Evolutionary conservation across 2,113 vertebrate species (phyloP).

Genomic region (Aspidoscelis tigris): DNA sequence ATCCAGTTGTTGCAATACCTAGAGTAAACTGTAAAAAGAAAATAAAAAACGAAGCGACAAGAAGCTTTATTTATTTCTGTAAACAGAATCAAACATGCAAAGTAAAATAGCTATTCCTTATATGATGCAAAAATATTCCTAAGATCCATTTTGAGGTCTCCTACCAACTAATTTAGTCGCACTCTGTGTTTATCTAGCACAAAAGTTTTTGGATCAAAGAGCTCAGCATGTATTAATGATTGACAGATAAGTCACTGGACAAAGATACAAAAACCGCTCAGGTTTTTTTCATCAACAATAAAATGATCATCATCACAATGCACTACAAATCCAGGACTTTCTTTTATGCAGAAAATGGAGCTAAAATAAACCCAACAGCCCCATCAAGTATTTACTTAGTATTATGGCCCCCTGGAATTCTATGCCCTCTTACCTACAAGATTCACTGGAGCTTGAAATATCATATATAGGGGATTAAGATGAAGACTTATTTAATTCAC

Average conservation of each 20-base stretch:
- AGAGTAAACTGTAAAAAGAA: not conserved
- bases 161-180: not conserved
- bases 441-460: not conserved
- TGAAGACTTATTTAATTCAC: not conserved
- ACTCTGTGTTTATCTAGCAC: not conserved
- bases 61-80: not conserved
- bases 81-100: not conserved
- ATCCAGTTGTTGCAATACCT: not conserved
- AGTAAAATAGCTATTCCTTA: no score
- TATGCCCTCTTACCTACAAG: not conserved
- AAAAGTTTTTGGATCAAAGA: slow-evolving; percentile 1
- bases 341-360: not conserved
- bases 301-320: not conserved
- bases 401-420: not conserved
- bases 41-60: not conserved
- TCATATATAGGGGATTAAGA: not conserved
- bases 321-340: not conserved
- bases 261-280: not conserved
- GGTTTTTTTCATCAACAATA: not conserved
- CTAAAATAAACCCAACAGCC: not conserved
- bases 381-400: not conserved
- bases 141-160: not conserved
- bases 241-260: not conserved
- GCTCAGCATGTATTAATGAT: slow-evolving; percentile 8
- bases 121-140: no score